Percentiles rank a stretch among this genome's conserved stretches.
phyloP scores from a whole-genome alignment of 2,113 vertebrate genomes.

The Desmodus rotundus region DNA sequence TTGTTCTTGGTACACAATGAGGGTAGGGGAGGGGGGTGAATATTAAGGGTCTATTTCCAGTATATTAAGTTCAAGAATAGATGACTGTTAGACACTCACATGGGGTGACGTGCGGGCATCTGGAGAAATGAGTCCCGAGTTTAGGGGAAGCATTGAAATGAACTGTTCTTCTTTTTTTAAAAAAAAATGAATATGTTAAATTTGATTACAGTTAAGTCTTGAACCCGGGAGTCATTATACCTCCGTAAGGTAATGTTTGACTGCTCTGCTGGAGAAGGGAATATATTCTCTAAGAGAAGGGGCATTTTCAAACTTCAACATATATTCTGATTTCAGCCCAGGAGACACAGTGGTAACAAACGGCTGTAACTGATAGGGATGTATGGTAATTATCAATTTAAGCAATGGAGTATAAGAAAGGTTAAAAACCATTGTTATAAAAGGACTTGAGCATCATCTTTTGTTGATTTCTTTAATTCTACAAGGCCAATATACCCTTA shows the following conservation, averaged over 20 bases:
- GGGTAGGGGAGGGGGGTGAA: background rate
- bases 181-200: background rate
- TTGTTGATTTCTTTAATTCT: background rate
- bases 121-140: background rate
- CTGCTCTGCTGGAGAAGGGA: background rate
- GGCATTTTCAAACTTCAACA: background rate
- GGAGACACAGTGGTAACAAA: background rate
- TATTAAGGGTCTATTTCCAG: background rate
- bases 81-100: background rate
- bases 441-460: background rate
- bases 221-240: background rate
- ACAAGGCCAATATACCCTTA: background rate
- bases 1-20: slow-evolving; percentile 1
- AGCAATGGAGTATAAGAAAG: background rate
- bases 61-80: background rate
- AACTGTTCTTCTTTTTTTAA: background rate
- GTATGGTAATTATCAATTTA: background rate
- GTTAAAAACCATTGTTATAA: background rate
- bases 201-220: background rate
- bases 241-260: background rate
- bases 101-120: background rate
- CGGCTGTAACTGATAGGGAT: background rate
- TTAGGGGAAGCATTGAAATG: background rate
- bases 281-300: background rate
- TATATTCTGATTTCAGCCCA: background rate